Conservation (phyloP, 2,888 invertebrate species). For the Synergus laeviventris region DNA sequence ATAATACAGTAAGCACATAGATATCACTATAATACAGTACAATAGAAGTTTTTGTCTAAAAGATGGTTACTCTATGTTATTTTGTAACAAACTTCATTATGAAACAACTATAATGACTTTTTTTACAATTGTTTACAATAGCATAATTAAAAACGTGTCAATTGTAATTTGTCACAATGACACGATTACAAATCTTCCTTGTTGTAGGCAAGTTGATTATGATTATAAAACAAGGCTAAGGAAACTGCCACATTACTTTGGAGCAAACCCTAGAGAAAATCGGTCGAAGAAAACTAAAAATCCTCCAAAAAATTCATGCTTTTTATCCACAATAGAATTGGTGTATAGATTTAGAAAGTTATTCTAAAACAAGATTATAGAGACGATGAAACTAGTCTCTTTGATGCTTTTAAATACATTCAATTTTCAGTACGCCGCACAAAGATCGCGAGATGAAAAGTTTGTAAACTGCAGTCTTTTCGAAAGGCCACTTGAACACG, state of each 20-base stretch:
- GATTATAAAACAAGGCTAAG: constrained; percentile 21
- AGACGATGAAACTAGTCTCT: constrained; percentile 23
- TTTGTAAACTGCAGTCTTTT: constrained; percentile 71
- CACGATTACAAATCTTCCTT: constrained; percentile 33
- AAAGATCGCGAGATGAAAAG: constrained; percentile 44
- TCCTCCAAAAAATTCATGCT: constrained; percentile 6
- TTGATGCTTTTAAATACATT: not conserved
- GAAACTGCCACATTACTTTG: constrained; percentile 17
- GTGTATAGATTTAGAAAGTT: constrained; percentile 37
- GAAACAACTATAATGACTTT: constrained; percentile 65
- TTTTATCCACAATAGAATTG: constrained; percentile 29
- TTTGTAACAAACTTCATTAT: constrained; percentile 68
- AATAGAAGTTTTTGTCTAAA: constrained; percentile 67
- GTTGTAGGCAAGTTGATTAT: constrained; percentile 29
- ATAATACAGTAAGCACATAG: constrained; percentile 73
- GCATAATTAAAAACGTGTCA: constrained; percentile 58
- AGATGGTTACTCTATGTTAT: constrained; percentile 69
- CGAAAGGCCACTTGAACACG: constrained; percentile 70
- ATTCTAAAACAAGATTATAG: not conserved
- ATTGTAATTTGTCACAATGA: constrained; percentile 32
- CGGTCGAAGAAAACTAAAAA: not conserved
- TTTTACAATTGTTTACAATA: constrained; percentile 70
- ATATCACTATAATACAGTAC: constrained; percentile 72
- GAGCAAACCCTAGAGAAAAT: constrained; percentile 5
- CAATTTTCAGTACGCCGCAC: constrained; percentile 21